A percentile compares a stretch with the other conserved stretches of the same genome.
Conservation (phyloP, 1,140 invertebrate genomes). For the honey bee (Apis mellifera) region Amel_HAv3.1 CM009933.2:1967001-1967500, state of each 20-base stretch:
- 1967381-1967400: no score
- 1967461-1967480: no score
- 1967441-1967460: no score
- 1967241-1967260: not conserved
- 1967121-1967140: constrained; percentile 46
- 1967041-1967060: constrained; percentile 20
- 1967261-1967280: not conserved
- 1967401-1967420: no score
- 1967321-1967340: not conserved
- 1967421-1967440: no score
- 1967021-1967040: constrained; percentile 15
- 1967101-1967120: constrained; percentile 73
- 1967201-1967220: not conserved
- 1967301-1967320: not conserved
- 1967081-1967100: constrained; percentile 72
- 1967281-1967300: not conserved
- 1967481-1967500: no score
- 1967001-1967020: constrained; percentile 19
- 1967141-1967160: constrained; percentile 3
- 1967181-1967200: not conserved
- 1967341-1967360: not conserved
- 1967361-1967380: no score
- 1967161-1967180: not conserved
- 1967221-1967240: no score
- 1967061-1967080: constrained; percentile 18